These are phyloP conservation scores for Phrynocephalus versicolor DNA, from an alignment of 2,113 vertebrate genomes.

Conservation along the genomic window DNA sequence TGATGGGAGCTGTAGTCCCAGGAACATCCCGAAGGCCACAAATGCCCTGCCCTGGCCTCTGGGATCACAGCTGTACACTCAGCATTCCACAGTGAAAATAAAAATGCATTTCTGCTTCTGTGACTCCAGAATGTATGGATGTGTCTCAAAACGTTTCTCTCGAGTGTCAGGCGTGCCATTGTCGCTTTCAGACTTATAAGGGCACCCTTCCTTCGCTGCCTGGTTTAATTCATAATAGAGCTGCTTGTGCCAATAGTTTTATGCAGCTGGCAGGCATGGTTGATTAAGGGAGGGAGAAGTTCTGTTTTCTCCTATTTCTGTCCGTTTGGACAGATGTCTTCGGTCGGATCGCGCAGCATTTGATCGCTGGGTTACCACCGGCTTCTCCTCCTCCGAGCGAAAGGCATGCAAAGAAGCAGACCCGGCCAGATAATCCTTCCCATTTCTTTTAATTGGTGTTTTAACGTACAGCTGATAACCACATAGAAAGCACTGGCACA, in stretches of 20 bases:
- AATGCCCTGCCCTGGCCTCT: background rate
- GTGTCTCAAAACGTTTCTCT: no score
- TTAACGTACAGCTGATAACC: slow-evolving; percentile 81
- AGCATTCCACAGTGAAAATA: background rate
- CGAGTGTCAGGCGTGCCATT: no score
- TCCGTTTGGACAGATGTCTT: background rate
- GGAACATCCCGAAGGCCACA: background rate
- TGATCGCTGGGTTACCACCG: no score
- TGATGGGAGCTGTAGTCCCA: background rate
- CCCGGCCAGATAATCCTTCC: slow-evolving; percentile 79
- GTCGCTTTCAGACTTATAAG: background rate
- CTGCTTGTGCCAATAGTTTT: background rate
- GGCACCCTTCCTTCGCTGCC: no score
- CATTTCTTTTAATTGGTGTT: slow-evolving; percentile 82
- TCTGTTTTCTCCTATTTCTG: background rate
- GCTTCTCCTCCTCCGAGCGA: no score
- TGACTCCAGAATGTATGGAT: background rate
- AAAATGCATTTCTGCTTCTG: background rate
- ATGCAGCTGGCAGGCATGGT: background rate
- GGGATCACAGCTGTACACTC: background rate
- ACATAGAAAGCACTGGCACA: slow-evolving; percentile 78
- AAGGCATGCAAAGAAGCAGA: slow-evolving; percentile 60
- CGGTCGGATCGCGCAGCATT: no score
- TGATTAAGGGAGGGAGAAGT: background rate
- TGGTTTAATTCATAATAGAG: background rate